Percentiles rank a stretch among this genome's conserved stretches.
phyloP scores from a whole-genome alignment of 2,888 invertebrate species.

The Papilio demoleus region DNA sequence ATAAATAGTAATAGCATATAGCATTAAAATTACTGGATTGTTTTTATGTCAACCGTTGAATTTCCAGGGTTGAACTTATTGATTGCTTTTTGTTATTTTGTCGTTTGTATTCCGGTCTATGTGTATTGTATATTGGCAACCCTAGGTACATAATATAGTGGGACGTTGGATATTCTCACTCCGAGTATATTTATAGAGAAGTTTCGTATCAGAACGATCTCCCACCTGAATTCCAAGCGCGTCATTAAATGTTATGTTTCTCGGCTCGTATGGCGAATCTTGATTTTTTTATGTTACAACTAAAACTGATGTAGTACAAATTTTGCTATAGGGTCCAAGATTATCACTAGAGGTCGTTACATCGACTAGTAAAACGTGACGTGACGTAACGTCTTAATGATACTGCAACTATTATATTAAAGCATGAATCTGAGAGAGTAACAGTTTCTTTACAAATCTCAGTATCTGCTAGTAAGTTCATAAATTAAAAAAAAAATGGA shows the following conservation, averaged over 20 bases:
- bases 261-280: constrained; percentile 1
- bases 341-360: too few species aligned
- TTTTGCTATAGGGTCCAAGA: not conserved
- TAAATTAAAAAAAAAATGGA: too few species aligned
- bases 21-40: not conserved
- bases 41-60: not conserved
- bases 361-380: too few species aligned
- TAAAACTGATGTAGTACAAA: not conserved
- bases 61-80: not conserved
- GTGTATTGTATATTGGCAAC: not conserved
- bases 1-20: too few species aligned
- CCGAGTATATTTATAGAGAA: not conserved
- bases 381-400: too few species aligned
- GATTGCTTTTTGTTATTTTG: not conserved
- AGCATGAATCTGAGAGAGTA: too few species aligned
- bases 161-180: constrained; percentile 14
- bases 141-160: not conserved
- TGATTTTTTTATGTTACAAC: not conserved
- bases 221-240: constrained; percentile 30
- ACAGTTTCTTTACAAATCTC: too few species aligned
- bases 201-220: constrained; percentile 19
- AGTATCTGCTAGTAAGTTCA: too few species aligned
- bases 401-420: too few species aligned
- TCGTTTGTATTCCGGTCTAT: not conserved
- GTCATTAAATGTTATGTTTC: constrained; percentile 27